Evolutionary conservation across 1,140 invertebrate genomes (phyloP), one percentile per base, ranked within the genome.

Genomic region (Sitophilus oryzae): DNA sequence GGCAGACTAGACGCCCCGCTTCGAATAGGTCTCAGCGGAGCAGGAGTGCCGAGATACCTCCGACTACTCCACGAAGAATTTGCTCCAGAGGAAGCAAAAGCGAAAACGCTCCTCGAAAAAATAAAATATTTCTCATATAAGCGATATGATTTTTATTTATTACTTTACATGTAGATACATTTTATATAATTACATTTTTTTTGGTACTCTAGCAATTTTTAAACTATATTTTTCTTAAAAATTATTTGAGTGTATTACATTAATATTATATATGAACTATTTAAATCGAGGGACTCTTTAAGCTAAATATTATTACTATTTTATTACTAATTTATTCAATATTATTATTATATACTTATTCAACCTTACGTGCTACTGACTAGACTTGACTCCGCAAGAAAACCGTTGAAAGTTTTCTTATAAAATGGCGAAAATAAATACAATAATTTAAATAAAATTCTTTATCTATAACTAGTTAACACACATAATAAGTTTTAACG

Each of bases 401-500:
- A 53, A 37, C 36, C 8, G 10, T 47, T 9, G 35, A n/a, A 25
- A 10, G 45, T 38, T 34, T 48, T 42, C 46, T 52, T 22, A 0
- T 34, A 42, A 36, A 56, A 59, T 49, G 36, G 9, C n/a, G 10
- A 20, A 44, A 51, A 56, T 35, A n/a, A 56, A 47, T 30, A 52
- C 25, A 45, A 48, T 34, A 44, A 40, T 42, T 37, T 36, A 36
- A 30, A 30, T 11, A 1, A 54, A 46, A 54, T 44, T 41, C 16
- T 23, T 48, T 41, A 23, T 44, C 52, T 62, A 62, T 25, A 62
- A 62, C 60, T 62, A 62, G 60, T 62, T 50, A 62, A 62, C 23
- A 23, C 15, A 23, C 19, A 25, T 30, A 9, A 2, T 47, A 16
- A 9, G 23, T 36, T 48, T 18, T 23, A n/a, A n/a, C n/a, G n/a